These are phyloP conservation scores for Lasioglossum oenotherae DNA, from an alignment of 2,888 invertebrate genomes.

Conservation along the genomic window DNA sequence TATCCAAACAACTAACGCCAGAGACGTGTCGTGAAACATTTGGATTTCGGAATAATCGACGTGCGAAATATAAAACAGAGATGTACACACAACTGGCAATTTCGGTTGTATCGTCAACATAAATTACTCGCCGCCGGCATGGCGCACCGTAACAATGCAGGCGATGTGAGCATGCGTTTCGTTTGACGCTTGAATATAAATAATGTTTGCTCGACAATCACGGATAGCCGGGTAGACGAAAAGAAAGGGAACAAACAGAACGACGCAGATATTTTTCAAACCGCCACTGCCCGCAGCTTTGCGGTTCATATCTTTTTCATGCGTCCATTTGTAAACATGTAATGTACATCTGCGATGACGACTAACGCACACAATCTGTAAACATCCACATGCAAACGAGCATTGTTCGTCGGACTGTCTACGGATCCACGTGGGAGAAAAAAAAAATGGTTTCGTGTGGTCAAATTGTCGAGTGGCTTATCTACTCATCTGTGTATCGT, in stretches of 20 bases:
- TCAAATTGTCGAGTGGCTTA: not conserved
- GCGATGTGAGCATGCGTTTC: not conserved
- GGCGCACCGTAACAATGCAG: constrained; percentile 31
- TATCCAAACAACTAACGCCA: not conserved
- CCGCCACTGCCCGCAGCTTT: constrained; percentile 7
- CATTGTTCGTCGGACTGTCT: constrained; percentile 7
- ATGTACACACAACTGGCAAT: not conserved
- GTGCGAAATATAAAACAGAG: constrained; percentile 7
- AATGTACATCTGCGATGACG: constrained; percentile 38
- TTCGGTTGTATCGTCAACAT: constrained; percentile 25
- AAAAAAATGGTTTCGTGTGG: constrained; percentile 11
- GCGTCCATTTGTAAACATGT: constrained; percentile 39
- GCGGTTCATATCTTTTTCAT: constrained; percentile 40
- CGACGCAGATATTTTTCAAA: constrained; percentile 34
- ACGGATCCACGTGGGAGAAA: not conserved
- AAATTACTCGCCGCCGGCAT: constrained; percentile 21
- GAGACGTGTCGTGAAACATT: not conserved
- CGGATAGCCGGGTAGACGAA: not conserved
- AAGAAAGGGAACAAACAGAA: constrained; percentile 6
- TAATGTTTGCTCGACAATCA: constrained; percentile 5
- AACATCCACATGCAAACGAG: constrained; percentile 43
- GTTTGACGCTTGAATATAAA: constrained; percentile 48
- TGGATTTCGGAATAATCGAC: not conserved
- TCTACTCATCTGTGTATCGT: not conserved
- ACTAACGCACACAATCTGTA: constrained; percentile 20